These are phyloP conservation scores for Thripadectes ignobilis DNA, from an alignment of 2,797 vertebrate species.

Conservation along the genomic window DNA sequence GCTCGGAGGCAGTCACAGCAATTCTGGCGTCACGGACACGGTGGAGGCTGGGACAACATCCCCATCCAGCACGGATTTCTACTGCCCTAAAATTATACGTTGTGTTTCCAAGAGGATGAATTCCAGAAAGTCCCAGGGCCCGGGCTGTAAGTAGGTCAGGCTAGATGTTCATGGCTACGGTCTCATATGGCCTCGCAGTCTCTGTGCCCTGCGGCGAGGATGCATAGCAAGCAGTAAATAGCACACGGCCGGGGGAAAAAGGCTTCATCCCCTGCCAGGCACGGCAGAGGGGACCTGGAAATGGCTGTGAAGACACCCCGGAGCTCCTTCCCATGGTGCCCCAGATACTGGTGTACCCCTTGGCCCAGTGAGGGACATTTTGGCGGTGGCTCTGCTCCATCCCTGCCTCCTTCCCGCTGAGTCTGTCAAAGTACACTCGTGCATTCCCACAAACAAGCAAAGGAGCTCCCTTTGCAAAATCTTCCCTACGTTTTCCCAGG, in stretches of 20 bases:
- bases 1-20: not conserved
- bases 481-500: not conserved
- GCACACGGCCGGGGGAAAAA: not conserved
- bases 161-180: slow-evolving; percentile 4
- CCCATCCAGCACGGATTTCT: not conserved
- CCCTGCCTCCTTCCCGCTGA: accelerated
- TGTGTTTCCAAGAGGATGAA: slow-evolving; percentile 26
- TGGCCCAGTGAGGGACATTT: accelerated
- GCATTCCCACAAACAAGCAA: not conserved
- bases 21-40: accelerated
- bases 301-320: not conserved
- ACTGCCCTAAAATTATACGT: not conserved
- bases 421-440: accelerated
- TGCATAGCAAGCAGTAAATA: slow-evolving; percentile 8
- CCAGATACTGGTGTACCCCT: not conserved
- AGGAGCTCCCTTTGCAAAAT: not conserved
- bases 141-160: slow-evolving; percentile 54
- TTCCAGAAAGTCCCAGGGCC: slow-evolving; percentile 41
- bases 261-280: not conserved
- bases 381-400: not conserved
- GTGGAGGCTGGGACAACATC: not conserved
- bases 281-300: accelerated
- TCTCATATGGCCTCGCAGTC: not conserved
- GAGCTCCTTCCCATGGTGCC: not conserved
- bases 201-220: not conserved